phyloP scores from a whole-genome alignment of 2,888 invertebrate genomes.

The Noctua pronuba region DNA sequence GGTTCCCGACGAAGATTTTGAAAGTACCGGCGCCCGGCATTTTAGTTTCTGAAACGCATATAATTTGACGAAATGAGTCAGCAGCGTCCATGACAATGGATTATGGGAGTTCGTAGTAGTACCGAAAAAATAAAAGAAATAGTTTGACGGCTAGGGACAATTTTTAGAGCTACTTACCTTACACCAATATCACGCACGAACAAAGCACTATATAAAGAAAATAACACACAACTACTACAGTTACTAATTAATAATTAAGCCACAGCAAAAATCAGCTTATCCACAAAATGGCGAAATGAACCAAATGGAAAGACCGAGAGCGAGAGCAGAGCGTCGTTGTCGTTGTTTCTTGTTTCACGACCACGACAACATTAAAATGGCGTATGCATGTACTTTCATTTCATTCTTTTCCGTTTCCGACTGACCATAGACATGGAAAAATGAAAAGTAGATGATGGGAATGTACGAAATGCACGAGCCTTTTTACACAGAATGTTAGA shows the following conservation, averaged over 20 bases:
- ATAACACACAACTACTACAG: constrained; percentile 43
- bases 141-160: constrained; percentile 37
- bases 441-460: neutral
- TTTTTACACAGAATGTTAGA: neutral
- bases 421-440: constrained; percentile 3
- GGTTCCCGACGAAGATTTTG: constrained; percentile 99
- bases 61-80: constrained; percentile 89
- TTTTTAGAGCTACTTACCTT: constrained; percentile 75
- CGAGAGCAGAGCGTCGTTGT: constrained; percentile 18
- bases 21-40: constrained; percentile 98
- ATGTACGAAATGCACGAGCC: neutral
- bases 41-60: constrained; percentile 90
- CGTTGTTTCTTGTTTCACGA: constrained; percentile 13
- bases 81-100: constrained; percentile 83
- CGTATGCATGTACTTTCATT: constrained; percentile 5
- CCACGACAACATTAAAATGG: constrained; percentile 33
- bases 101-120: constrained; percentile 75
- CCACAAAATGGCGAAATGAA: constrained; percentile 64
- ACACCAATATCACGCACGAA: constrained; percentile 62
- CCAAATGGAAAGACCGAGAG: constrained; percentile 45
- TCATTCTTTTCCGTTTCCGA: constrained; percentile 49
- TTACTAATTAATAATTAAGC: constrained; percentile 13
- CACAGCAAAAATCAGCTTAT: constrained; percentile 25
- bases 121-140: constrained; percentile 65
- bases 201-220: constrained; percentile 59